Evolutionary conservation across 1,140 invertebrate species (phyloP).

Genomic region (Drosophila nebulosa): DNA sequence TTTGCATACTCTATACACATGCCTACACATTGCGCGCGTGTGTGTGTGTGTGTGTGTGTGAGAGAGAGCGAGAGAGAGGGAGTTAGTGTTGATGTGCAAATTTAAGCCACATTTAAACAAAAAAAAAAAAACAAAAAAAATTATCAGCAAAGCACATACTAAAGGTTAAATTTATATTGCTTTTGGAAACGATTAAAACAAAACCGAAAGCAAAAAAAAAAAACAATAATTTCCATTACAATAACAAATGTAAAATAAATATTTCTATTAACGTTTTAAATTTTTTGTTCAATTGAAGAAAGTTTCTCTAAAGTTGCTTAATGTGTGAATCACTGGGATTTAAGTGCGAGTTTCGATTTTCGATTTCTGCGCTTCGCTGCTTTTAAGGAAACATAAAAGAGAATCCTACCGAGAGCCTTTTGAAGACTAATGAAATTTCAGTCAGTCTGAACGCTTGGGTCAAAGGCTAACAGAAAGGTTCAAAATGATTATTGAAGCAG

Average conservation of each 20-base stretch:
- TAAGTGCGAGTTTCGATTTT: background rate
- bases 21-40: background rate
- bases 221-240: background rate
- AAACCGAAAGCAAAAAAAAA: no score
- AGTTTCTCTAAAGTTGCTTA: no score
- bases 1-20: constrained; percentile 34
- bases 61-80: constrained; percentile 13
- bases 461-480: no score
- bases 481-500: background rate
- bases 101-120: constrained; percentile 33
- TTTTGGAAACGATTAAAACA: background rate
- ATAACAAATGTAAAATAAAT: no score
- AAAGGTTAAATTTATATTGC: background rate
- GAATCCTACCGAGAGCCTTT: constrained; percentile 9
- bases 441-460: background rate
- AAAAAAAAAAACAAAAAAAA: no score
- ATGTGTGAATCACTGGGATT: background rate
- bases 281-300: no score
- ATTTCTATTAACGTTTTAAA: no score
- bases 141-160: background rate
- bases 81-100: constrained; percentile 23
- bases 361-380: background rate
- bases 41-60: background rate
- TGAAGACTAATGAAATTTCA: constrained; percentile 21
- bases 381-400: constrained; percentile 19